Base-by-base conservation (phyloP, 2,113 vertebrate species). In the Stegostoma tigrinum region DNA sequence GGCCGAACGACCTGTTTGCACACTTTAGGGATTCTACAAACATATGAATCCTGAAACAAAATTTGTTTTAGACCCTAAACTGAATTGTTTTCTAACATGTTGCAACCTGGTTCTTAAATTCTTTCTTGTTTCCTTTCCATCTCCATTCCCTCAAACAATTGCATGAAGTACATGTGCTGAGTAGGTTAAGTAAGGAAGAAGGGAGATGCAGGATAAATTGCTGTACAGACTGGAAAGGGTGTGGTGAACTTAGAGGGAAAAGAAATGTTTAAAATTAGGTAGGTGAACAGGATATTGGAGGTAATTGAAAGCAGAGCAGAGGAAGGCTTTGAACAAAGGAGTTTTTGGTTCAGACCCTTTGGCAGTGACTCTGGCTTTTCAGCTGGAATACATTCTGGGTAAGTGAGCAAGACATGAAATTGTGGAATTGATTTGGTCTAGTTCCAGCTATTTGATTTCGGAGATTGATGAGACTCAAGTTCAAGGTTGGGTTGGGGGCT, bases 241-340 rank as follows among this genome's bases (percentile, higher is more conserved):
- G 89, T 91, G 89, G 34, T 38, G 55, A 23, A 2, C 34, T 66
- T 14, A 90, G 52, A 8, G 34, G 34, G 61, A 66, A 66, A 38
- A 38, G 4, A n/a, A 34, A 64, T 66, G 89, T 66, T 93, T 93
- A n/a, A 93, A 93, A 93, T 93, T 93, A 67, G 61, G 55, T 93
- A n/a, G 89, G 89, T 8, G 34, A 93, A 23, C 89, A 93, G 89
- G 89, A 93, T 93, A 93, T 93, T 66, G 89, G 89, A 93, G 34
- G 67, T 66, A 93, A 93, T 93, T 93, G 89, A 93, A 93, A 93
- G n/a, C 89, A 93, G 89, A 93, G 64, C 19, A 61, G 30, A n/a
- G 61, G 89, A 93, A 67, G 89, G 89, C n/a, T 66, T n/a, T 38
- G 89, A 93, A 93, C 89, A 93, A 93, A 93, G 89, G 89, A 93